Base-by-base conservation (phyloP, 2,113 vertebrate genomes). In the Grus americana region DNA sequence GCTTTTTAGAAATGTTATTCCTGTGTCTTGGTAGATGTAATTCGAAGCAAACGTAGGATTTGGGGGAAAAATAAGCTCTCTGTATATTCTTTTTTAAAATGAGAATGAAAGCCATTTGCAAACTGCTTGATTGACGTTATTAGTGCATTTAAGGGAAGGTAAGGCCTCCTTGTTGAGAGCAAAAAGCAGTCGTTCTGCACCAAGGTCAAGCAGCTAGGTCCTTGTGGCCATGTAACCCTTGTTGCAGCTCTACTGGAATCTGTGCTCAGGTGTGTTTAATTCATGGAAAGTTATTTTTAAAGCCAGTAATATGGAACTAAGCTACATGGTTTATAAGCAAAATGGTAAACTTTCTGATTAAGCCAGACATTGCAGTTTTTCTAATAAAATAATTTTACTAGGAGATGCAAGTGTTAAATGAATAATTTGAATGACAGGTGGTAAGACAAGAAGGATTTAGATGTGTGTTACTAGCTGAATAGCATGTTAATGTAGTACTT, bases 131-230 rank as follows among this genome's bases (percentile, higher is more conserved):
- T 27, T 11, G 12, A 13, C 3, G 0, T 22, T 29, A 10, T 38
- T 79, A 13, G 34, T 5, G 10, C 36, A 2, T 1, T 1, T 13
- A 12, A 58, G n/a, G 21, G 36, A 65, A 70, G 12, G 22, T 22
- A 4, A 26, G 20, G 23, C 38, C 27, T 54, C 61, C 50, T 44
- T 15, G n/a, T 10, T 62, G 46, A 23, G 46, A n/a, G 14, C 0
- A 0, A 17, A 29, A 23, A 65, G 32, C 20, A 30, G 36, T 27
- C 19, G 4, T 61, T 78, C 30, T 55, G 13, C 6, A 58, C 0
- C 27, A 9, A 34, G 40, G 21, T 55, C 3, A 0, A 9, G 40
- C 8, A 11, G 4, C 10, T 38, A 3, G 22, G 21, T 40, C 23
- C 9, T 26, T 20, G 13, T 11, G 65, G 42, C 61, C 2, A 0